Evolutionary conservation across 1,140 invertebrate species (phyloP), one percentile per base, ranked within the genome.

Genomic region (Cydia pomonella): DNA sequence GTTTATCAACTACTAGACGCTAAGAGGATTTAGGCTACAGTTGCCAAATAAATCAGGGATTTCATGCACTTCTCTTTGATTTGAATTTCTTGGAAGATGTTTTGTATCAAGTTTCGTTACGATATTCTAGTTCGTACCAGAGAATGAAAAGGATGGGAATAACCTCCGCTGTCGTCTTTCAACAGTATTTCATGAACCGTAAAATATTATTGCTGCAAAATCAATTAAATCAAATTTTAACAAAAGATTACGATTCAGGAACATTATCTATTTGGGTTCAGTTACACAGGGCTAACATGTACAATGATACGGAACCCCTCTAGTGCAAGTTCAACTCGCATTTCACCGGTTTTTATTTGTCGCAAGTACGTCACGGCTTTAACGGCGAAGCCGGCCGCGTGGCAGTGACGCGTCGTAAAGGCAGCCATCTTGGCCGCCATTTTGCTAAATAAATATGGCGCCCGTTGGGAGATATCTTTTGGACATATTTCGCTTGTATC

Each of bases 361-460:
- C 53, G 21, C 53, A 59, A 59, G 53, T 59, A 59, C 53, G 53
- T 59, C 21, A 59, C 53, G n/a, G 25, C 63, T 66, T 27, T 66
- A 33, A 29, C 63, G 63, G 63, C 13, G n/a, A 63, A 63, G 27
- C 63, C n/a, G 63, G 13, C 63, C 27, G 27, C 64, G 27, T 69
- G 29, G 64, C 16, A 33, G 12, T 33, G 29, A 69, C 64, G 64
- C 64, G 33, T 33, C 27, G 27, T 69, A 69, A 33, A 33, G 27
- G 27, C 13, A 16, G 64, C 27, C 64, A 69, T 69, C 7, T 69
- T 69, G 16, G 63, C 4, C 64, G n/a, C 27, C 64, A 69, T 69
- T 13, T 69, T 69, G 13, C n/a, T 59, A 59, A 59, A 59, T 59
- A 59, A 59, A 59, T 59, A 59, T 59, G 53, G 21, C 53, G 21